Evolutionary conservation across 2,113 vertebrate genomes (phyloP).

Genomic region (Dipodomys merriami): DNA sequence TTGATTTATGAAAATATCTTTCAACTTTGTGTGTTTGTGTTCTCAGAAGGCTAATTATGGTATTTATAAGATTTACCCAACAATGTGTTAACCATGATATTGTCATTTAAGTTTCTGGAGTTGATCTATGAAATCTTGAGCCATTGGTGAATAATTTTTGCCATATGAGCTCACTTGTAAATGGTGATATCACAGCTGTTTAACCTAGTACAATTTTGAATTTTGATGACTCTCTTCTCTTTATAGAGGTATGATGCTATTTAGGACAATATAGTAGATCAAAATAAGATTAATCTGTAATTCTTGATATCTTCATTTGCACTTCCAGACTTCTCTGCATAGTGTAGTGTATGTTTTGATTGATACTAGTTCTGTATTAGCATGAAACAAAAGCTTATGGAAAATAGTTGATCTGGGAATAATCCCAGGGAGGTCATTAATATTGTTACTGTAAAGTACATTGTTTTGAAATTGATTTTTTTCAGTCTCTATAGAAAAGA

Average conservation of each 20-base stretch:
- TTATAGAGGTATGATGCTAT: not conserved
- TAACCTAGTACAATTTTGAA: conserved; percentile 44
- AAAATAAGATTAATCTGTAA: conserved; percentile 44
- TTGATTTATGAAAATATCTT: conserved; percentile 40
- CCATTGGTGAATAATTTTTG: conserved; percentile 10
- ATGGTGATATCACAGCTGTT: conserved; percentile 1
- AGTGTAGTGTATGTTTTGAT: conserved; percentile 13
- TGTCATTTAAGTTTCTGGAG: conserved; percentile 46
- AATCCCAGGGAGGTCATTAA: conserved; percentile 9
- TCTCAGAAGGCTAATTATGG: not conserved
- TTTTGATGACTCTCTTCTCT: not conserved
- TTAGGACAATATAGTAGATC: not conserved
- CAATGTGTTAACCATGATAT: conserved; percentile 36
- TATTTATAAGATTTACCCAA: not conserved
- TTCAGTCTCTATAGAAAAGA: conserved; percentile 19
- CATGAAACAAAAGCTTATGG: not conserved
- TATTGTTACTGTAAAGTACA: not conserved
- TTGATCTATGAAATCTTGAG: conserved; percentile 39
- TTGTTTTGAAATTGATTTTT: conserved; percentile 52
- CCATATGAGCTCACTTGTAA: conserved; percentile 17
- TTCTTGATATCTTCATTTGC: not conserved
- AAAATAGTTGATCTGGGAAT: conserved; percentile 11
- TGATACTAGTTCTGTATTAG: not conserved
- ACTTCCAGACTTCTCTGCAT: not conserved
- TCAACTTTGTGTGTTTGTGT: not conserved